Base-by-base conservation (phyloP, 1,140 invertebrate species). In the Mya arenaria region DNA sequence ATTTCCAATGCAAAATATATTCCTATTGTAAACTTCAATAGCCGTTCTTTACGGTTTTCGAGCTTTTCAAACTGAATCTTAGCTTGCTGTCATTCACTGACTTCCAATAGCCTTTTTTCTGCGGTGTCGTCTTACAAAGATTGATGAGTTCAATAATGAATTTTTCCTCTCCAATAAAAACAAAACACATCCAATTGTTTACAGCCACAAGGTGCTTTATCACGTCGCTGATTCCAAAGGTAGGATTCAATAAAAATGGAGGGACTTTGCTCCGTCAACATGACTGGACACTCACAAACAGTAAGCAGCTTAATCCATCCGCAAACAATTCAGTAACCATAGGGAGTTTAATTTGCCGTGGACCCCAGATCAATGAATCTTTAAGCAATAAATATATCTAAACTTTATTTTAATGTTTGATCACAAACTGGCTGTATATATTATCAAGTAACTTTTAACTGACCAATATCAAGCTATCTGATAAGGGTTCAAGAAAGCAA, bases 41-140 rank as follows among this genome's bases (percentile, higher is more conserved):
- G 2, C 39, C n/a, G 19, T 8, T 15, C 19, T 68, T 1, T 39
- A 68, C 25, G 19, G n/a, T 8, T 39, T 34, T 36, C 17, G 28
- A 68, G 36, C 39, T 39, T 34, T 19, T 36, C n/a, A n/a, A 19
- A 15, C 19, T 37, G 39, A 39, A 39, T 36, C 13, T 36, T 36
- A 34, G 28, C n/a, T 36, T 19, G 32, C 28, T 25, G 32, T 36
- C 39, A 36, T 36, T 23, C 6, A n/a, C n/a, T 19, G 19, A 34
- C 30, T 68, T 36, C 30, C 28, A 28, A 68, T 68, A 34, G 36
- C 32, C 36, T 68, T 68, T 68, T 28, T 68, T n/a, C n/a, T 36
- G n/a, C 65, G 36, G 65, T 39, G 6, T n/a, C 30, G 17, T n/a
- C 25, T 52, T 52, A 52, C 48, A 10, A n/a, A 23, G 48, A 52